Evolutionary conservation across 2,797 vertebrate species (phyloP), one percentile per base, ranked within the genome.

Genomic region (Odontamblyopus rebecca): DNA sequence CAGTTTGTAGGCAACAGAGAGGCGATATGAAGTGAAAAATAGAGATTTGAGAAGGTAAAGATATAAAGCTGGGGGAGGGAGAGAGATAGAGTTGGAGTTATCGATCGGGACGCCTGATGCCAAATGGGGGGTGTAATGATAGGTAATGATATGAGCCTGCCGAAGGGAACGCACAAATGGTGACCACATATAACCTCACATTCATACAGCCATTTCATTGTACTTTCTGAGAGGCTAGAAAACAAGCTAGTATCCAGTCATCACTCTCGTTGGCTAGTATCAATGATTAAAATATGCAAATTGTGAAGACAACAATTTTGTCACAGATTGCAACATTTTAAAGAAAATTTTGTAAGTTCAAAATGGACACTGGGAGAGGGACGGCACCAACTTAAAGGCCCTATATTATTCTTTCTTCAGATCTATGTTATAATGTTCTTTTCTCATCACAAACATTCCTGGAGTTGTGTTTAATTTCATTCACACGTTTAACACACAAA

Each of bases 111-210:
- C 73, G 81, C 85, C 89, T 90, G 81, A 89, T 91, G 92, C 92
- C 92, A 93, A 93, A 93, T 92, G 89, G 92, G 91, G 91, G 88
- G 88, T 92, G 92, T 93, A 93, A 93, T 93, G 91, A 92, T 89
- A 85, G 91, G 90, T 93, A 93, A 93, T 93, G 91, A 93, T 92
- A 93, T 90, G 86, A 93, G 89, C 82, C 89, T 79, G 75, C 85
- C 82, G 80, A 85, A 77, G 73, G 82, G 83, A 88, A 79, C 79
- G 73, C 71, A 71, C 71, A 57, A 77, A 85, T 79, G 75, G 69
- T 80, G 86, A 89, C 87, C 86, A 85, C 82, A 81, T 76, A 81
- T 76, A 61, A 65, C 61, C 75, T 79, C 85, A 89, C 87, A 92
- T 91, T 93, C 93, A 92, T 83, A 86, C 84, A 86, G 84, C 75